A percentile compares a stretch with the other conserved stretches of the same genome.
These are phyloP conservation scores for Datnioides undecimradiatus DNA, from an alignment of 2,113 vertebrate genomes.

Conservation along the genomic window DNA sequence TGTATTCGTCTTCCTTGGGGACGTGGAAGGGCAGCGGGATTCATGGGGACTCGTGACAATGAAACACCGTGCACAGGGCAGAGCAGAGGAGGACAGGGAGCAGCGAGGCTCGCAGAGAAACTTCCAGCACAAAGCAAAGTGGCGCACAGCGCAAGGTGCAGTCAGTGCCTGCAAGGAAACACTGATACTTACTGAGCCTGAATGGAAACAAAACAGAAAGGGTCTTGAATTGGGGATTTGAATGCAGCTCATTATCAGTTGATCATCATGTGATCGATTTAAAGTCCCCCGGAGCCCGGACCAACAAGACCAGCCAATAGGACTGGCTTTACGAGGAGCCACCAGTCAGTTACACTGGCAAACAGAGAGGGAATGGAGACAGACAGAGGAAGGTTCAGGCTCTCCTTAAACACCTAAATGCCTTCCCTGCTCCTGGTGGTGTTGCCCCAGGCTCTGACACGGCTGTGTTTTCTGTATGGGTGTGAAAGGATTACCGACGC, in stretches of 20 bases:
- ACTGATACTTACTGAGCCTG: not conserved
- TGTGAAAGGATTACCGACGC: not conserved
- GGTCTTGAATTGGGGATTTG: not conserved
- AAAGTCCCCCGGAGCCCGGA: constrained; percentile 17
- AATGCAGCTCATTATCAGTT: constrained; percentile 39
- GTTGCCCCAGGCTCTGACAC: not conserved
- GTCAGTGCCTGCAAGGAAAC: not conserved
- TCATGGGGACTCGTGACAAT: constrained; percentile 41
- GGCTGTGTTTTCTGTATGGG: constrained; percentile 3
- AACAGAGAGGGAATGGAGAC: not conserved
- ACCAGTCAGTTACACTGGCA: constrained; percentile 8
- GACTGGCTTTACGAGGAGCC: not conserved
- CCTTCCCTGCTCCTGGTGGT: not conserved
- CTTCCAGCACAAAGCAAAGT: not conserved
- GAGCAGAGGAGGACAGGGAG: not conserved
- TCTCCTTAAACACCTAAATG: not conserved
- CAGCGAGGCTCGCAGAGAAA: not conserved
- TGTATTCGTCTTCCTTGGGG: constrained; percentile 9
- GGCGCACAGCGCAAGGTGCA: too few species aligned
- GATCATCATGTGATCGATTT: constrained; percentile 48
- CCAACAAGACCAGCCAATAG: not conserved
- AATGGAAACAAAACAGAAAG: not conserved
- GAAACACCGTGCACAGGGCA: not conserved
- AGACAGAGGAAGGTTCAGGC: not conserved
- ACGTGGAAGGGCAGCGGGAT: constrained; percentile 61